Evolutionary conservation across 2,888 invertebrate species (phyloP).

Genomic region (Sisyra nigra): DNA sequence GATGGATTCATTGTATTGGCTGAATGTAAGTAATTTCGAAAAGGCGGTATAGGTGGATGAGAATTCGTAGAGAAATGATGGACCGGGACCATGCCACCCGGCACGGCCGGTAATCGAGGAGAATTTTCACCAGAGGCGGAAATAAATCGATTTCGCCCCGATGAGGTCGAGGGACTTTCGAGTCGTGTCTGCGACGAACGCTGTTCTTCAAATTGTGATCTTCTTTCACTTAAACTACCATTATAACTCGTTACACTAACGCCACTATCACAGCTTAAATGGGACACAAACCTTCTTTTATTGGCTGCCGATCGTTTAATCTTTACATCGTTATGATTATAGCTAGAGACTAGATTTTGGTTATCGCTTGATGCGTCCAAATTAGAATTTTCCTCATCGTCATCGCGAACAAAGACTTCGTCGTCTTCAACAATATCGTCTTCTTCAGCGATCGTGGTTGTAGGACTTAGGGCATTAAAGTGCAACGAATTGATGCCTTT

Average conservation of each 20-base stretch:
- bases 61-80: not conserved
- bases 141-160: not conserved
- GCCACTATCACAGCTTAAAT: conserved; percentile 4
- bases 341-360: too few relatives aligned
- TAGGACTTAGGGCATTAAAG: conserved; percentile 11
- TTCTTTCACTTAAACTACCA: not conserved
- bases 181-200: too few relatives aligned
- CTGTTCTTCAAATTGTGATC: too few relatives aligned
- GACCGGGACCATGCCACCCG: not conserved
- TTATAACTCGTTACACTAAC: conserved; percentile 3
- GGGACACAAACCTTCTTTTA: too few relatives aligned
- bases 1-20: not conserved
- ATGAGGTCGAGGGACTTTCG: conserved; percentile 1
- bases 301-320: too few relatives aligned
- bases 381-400: not conserved
- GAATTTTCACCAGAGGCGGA: not conserved
- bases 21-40: too few relatives aligned
- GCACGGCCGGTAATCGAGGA: not conserved
- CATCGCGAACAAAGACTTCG: not conserved
- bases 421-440: not conserved
- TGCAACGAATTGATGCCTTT: conserved; percentile 10
- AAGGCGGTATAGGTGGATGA: not conserved
- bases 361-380: too few relatives aligned
- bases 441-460: conserved; percentile 5
- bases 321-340: too few relatives aligned